Evolutionary conservation across 2,888 invertebrate species (phyloP).

Genomic region (Lycophotia porphyrea): DNA sequence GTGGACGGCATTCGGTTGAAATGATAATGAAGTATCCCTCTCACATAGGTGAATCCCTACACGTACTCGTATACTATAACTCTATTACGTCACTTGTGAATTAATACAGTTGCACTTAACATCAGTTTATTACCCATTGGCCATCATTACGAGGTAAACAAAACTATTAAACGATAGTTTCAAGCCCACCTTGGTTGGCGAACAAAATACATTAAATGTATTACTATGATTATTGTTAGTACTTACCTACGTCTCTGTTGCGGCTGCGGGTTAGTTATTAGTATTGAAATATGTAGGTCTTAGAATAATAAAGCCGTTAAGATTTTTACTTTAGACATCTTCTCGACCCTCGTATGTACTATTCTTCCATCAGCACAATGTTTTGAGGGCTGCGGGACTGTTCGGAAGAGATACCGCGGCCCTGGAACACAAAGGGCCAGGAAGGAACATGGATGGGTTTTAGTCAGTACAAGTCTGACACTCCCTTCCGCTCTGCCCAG

Average conservation of each 20-base stretch:
- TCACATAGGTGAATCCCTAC: neutral
- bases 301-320: too few species aligned
- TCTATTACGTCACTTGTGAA: neutral
- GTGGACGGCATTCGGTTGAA: too few species aligned
- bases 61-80: neutral
- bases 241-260: neutral
- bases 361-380: too few species aligned
- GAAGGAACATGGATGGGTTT: too few species aligned
- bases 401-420: too few species aligned
- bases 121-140: slow-evolving; percentile 24
- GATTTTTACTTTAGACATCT: too few species aligned
- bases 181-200: slow-evolving; percentile 19
- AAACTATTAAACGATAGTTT: slow-evolving; percentile 36
- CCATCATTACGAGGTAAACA: slow-evolving; percentile 43
- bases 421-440: too few species aligned
- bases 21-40: neutral
- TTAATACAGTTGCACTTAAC: slow-evolving; percentile 20
- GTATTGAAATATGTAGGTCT: neutral
- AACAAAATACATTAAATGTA: slow-evolving; percentile 21
- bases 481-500: too few species aligned
- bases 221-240: slow-evolving; percentile 1
- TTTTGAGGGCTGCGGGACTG: too few species aligned
- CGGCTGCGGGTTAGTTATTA: neutral
- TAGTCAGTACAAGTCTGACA: too few species aligned
- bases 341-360: too few species aligned